Evolutionary conservation across 2,888 invertebrate species (phyloP), one percentile per base, ranked within the genome.

Genomic region (Mechanitis messenoides): DNA sequence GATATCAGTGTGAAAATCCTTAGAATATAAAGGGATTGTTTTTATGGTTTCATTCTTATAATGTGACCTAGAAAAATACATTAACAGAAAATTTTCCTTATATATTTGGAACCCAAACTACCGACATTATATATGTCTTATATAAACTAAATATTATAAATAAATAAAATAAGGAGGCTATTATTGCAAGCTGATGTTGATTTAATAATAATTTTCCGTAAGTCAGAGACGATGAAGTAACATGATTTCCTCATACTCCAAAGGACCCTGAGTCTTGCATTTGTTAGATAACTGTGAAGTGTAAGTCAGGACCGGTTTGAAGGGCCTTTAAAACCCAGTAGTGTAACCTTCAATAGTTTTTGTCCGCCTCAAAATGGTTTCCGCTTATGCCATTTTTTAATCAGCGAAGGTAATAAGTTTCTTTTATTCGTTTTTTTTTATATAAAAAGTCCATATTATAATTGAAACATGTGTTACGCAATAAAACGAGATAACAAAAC

Each of bases 11-110:
- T 77, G 76, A 80, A 83, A 84, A 85, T 87, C 87, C 84, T 73
- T 73, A 65, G 78, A 77, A 81, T 79, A 81, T 77, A 75, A 78
- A 75, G 72, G 84, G 85, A 85, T 87, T 69, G 71, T 68, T 81
- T 87, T 88, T 85, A 88, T 87, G 75, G 81, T 81, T 70, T 71
- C 65, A 68, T 68, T 74, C 69, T 86, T 74, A 86, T 87, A 87
- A 87, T 86, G 79, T 78, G 66, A 63, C 62, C 63, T 61, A 66
- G 69, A 80, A 80, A 80, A 78, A 74, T 74, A 64, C 62, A 61
- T 63, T 62, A 57, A 50, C 7, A 9, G 9, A 31, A 50, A 35
- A 3, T 2, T 35, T 35, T 35, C 3, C 35, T 6, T 5, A 35
- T 35, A 35, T 35, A 3, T 5, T 35, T 35, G 20, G 35, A 35